Base-by-base conservation (phyloP, 2,113 vertebrate species). In the Cavia aperea region DNA sequence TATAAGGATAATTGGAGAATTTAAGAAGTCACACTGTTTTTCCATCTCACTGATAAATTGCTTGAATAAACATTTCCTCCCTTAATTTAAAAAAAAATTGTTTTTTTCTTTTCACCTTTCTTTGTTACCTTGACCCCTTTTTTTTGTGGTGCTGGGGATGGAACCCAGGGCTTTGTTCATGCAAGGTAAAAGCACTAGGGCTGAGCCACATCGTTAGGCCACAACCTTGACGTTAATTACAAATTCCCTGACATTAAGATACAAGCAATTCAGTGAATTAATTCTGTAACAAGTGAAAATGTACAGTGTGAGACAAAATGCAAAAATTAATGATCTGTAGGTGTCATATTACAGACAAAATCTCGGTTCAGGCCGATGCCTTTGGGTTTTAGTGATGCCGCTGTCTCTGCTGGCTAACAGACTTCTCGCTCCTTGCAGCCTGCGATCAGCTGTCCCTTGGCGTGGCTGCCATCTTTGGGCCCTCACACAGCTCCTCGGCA, bases 401-500 rank as follows among this genome's bases (percentile, higher is more conserved):
- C 60, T 81, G 72, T 87, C 94, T 91, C 86, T 97, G 84, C 92
- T 97, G 96, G 96, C 70, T 98, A 96, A 98, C 95, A 96, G 95
- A 96, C 75, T 96, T 97, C 93, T 97, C 15, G 98, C 96, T 97
- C 94, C 96, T 97, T 97, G 95, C 96, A 99, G 99, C 99, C 95
- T 99, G 99, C n/a, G 99, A 99, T 98, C 99, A 99, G 97, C 98
- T 99, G 79, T 99, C 99, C 95, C 98, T 99, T n/a, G 99, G 99
- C 43, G 99, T 99, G 95, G 99, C 99, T 81, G 99, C 99, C 96
- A 99, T 99, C 97, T 99, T 99, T 0, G 99, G 99, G 36, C 99
- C 99, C 56, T 99, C 99, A 5, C 99, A 99, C 96, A 99, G 99
- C 96, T 99, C 99, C n/a, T 99, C 99, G 2, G 99, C 99, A 56